Percentiles rank a stretch among this genome's conserved stretches.
phyloP scores from a whole-genome alignment of 2,797 vertebrate genomes.

The Coracias cyanogaster region DNA sequence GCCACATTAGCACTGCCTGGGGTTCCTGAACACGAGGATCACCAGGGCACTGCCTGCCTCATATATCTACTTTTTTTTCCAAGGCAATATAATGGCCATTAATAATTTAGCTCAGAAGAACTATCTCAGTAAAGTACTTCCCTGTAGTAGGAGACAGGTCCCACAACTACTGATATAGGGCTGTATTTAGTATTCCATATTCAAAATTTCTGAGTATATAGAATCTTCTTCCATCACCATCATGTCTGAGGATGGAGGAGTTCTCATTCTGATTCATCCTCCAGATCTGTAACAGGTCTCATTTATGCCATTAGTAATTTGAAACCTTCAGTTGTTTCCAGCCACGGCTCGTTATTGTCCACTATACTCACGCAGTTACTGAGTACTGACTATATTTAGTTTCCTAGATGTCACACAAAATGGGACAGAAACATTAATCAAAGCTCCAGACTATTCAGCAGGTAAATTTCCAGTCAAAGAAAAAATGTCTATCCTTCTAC shows the following conservation, averaged over 20 bases:
- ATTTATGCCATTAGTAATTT: neutral
- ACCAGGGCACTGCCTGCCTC: neutral
- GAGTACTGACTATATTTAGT: slow-evolving; percentile 70
- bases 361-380: neutral
- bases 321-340: neutral
- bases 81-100: neutral
- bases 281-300: neutral
- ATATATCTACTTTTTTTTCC: neutral
- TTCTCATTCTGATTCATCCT: neutral
- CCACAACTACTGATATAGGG: neutral
- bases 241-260: neutral
- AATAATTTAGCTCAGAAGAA: neutral
- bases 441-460: slow-evolving; percentile 72
- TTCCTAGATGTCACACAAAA: slow-evolving; percentile 34
- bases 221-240: neutral
- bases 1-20: neutral
- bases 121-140: neutral
- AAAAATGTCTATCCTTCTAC: slow-evolving; percentile 34
- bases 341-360: neutral
- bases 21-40: neutral
- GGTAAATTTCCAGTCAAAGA: slow-evolving; percentile 63
- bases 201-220: neutral
- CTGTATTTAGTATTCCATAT: neutral
- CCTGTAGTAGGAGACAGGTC: neutral
- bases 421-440: slow-evolving; percentile 73